Evolutionary conservation across 2,888 invertebrate species (phyloP), one percentile per base, ranked within the genome.

Genomic region (Trichacis sp.): DNA sequence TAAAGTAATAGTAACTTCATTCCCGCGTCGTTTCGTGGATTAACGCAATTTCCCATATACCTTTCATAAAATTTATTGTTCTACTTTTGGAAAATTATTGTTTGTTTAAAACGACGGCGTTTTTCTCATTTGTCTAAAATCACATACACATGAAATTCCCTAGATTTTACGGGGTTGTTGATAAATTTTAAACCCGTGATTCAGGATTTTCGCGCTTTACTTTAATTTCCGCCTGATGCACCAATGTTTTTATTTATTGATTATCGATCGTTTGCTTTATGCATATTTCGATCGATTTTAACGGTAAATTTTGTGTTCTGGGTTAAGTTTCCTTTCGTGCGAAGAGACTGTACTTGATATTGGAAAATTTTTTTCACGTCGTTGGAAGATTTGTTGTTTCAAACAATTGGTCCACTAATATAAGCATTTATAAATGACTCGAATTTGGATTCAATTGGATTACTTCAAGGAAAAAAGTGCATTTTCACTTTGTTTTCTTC

Each of bases 1-100:
- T 81, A 81, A 80, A 69, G 72, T 81, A 80, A 80, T 81, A 81
- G 81, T 81, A 81, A 81, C 79, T 81, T 81, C 76, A 77, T 75
- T 73, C 73, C 75, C 76, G 73, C 65, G 73, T 72, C 74, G 73
- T 70, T 68, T 74, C 72, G 65, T 49, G 54, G 43, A 58, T 62
- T 50, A 56, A 1, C 19, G n/a, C 47, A 17, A 45, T 47, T 47
- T 47, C 24, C 12, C 47, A 3, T 14, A 2, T 20, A 4, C 6
- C 5, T 55, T 43, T 8, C 4, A 12, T 4, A 54, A 51, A 58
- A 51, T 36, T 51, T 40, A 11, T 43, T 36, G 9, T 36, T 54
- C 59, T 12, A 50, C 30, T 45, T 62, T 53, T 42, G 42, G 59
- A n/a, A n/a, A 1, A 45, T 45, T 17, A 8, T 48, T 47, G 43